Evolutionary conservation across 1,140 invertebrate species (phyloP), one percentile per base, ranked within the genome.

Genomic region (Diprion similis): DNA sequence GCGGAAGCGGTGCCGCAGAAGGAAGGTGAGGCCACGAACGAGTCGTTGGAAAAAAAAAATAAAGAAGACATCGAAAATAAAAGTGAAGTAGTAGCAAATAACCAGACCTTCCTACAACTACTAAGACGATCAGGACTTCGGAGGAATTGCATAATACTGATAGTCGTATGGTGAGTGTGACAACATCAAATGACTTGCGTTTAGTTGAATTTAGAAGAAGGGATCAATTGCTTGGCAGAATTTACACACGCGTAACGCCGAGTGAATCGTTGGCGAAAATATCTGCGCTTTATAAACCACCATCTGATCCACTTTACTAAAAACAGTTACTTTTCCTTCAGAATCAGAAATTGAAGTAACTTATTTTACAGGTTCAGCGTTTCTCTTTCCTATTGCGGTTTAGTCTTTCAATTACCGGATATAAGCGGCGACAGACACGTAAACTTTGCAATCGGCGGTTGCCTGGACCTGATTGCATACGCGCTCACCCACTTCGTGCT

Each of bases 71-170:
- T 59, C 9, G 51, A 59, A 59, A 59, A 17, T 4, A 59, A 59
- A 17, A 4, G 11, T 15, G 51, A 13, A 59, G 51, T 15, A 51
- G 48, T 51, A 59, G 11, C 51, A 15, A 59, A 59, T 17, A 17
- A 59, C 51, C 51, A 59, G n/a, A 59, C 51, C 51, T 77, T 87
- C 13, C 71, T 80, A 17, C 83, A 88, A 77, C 79, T 89, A 19
- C 84, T 89, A 72, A 77, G 76, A 66, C 83, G 82, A 8, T 82
- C 83, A 69, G 86, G 88, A 75, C 80, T 89, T 45, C 76, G 85
- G 11, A 81, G 78, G 72, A 88, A 89, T 75, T 85, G 84, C 18
- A 68, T 85, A 13, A 84, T 88, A 72, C 82, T 87, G 59, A 85
- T 84, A n/a, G 85, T 86, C 73, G 84, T 89, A 69, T 88, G 87